Base-by-base conservation (phyloP, 37 sponge, comb jelly and placozoan species). In the Corticium candelabrum region DNA sequence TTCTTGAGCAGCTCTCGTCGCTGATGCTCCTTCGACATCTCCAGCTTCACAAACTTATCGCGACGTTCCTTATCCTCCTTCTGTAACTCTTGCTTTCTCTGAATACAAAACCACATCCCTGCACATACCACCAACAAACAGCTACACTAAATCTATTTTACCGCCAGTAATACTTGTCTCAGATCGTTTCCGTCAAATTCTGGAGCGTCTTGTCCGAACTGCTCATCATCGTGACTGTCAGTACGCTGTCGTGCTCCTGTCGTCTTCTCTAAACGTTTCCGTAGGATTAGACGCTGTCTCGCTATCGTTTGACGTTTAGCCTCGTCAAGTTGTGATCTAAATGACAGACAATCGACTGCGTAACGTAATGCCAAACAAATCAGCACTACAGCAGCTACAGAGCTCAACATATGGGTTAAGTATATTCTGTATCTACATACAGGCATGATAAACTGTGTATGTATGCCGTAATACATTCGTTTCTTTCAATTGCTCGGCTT, bases 1-100 rank as follows among this genome's bases (percentile, higher is more conserved):
- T 78, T 82, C 81, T 84, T 86, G n/a, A 89, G 77, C 68, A 81
- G 84, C 80, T 85, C 81, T 40, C 83, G 78, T 39, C 90, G 57
- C 62, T 68, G 32, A 41, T 78, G 82, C 76, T 89, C 93, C 34
- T 82, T 38, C 35, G 76, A 77, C 85, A 86, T 84, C 74, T 93
- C 90, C 33, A 81, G 68, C 36, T 81, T 75, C 37, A 88, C 84
- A 76, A 87, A 86, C 36, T 83, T 69, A 11, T 89, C 84, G 39
- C 79, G 79, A 2, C 93, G 62, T 43, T 78, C 33, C 1, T 56
- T 4, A 67, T 92, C 93, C 56, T 77, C 77, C 2, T 77, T 36
- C 34, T 33, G 41, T 40, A 82, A 35, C 74, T 39, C 77, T 27
- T 69, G 77, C 82, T 74, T 38, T 0, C 77, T 79, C 76, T 85